A percentile compares a stretch with the other conserved stretches of the same genome.
Evolutionary conservation across 1,140 invertebrate genomes (phyloP).

Genomic region (Eufriesea mexicana): DNA sequence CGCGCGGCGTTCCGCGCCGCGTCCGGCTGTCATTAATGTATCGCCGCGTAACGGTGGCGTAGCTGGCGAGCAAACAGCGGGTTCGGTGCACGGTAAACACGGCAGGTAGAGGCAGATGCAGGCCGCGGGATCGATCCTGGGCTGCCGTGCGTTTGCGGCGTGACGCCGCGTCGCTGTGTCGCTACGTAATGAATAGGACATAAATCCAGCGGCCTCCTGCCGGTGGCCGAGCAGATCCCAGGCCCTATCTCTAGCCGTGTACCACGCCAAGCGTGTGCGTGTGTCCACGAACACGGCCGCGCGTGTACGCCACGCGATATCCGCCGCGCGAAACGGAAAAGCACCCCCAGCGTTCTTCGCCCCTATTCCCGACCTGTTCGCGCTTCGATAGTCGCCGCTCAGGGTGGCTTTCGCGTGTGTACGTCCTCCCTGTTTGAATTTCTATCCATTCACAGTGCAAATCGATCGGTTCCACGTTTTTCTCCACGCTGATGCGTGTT

Average conservation of each 20-base stretch:
- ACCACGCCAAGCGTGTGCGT: neutral
- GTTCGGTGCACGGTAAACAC: constrained; percentile 68
- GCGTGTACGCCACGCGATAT: neutral
- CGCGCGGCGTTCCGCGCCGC: constrained; percentile 34
- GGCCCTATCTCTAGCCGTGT: neutral
- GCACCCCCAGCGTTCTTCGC: neutral
- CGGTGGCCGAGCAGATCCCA: constrained; percentile 2
- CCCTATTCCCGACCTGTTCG: neutral
- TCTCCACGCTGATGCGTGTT: no score
- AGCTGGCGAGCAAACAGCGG: constrained; percentile 65
- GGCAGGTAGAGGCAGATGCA: constrained; percentile 43
- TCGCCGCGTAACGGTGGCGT: constrained; percentile 61
- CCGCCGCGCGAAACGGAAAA: neutral
- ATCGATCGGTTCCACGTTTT: no score
- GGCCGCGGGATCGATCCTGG: constrained; percentile 33
- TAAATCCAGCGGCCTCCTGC: constrained; percentile 19
- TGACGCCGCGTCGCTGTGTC: constrained; percentile 63
- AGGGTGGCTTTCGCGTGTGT: no score
- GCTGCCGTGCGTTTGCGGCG: constrained; percentile 60
- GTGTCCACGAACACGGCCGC: neutral
- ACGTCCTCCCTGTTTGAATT: neutral
- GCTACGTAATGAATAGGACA: constrained; percentile 74
- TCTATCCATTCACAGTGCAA: neutral
- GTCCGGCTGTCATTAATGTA: constrained; percentile 76
- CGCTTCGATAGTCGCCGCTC: neutral